Conservation (phyloP, 92 coral and sea anemone species). For the Nematostella vectensis region DNA sequence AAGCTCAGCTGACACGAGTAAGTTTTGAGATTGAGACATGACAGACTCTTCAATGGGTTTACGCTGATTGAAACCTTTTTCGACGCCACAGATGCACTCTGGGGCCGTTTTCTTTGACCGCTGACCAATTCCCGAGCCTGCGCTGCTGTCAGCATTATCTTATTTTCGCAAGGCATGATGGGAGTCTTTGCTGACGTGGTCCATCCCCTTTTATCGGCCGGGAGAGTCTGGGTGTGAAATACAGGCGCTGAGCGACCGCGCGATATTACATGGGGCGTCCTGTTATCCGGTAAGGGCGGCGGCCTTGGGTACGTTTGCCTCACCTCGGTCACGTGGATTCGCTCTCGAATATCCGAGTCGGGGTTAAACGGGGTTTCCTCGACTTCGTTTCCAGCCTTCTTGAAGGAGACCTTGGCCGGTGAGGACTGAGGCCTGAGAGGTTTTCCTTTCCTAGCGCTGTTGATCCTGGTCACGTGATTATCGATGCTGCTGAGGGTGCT, state of each 20-base stretch:
- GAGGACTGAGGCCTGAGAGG: constrained; percentile 85
- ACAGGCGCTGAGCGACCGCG: constrained; percentile 88
- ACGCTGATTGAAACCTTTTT: constrained; percentile 40
- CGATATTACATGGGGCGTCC: constrained; percentile 43
- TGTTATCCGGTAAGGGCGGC: constrained; percentile 53
- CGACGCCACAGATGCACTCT: constrained; percentile 65
- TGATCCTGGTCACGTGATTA: constrained; percentile 71
- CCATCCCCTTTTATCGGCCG: constrained; percentile 81
- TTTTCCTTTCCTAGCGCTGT: constrained; percentile 42
- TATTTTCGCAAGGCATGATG: constrained; percentile 54
- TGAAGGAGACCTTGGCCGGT: constrained; percentile 53
- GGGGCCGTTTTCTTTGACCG: constrained; percentile 56
- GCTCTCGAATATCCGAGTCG: constrained; percentile 34
- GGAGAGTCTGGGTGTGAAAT: constrained; percentile 57
- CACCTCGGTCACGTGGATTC: constrained; percentile 44
- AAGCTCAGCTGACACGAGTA: constrained; percentile 59
- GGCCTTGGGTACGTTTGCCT: constrained; percentile 48
- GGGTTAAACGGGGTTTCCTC: constrained; percentile 34
- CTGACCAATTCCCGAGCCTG: constrained; percentile 59
- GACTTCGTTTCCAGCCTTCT: constrained; percentile 25
- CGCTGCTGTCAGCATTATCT: constrained; percentile 69
- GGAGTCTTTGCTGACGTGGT: constrained; percentile 69
- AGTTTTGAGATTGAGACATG: constrained; percentile 77
- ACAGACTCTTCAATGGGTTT: constrained; percentile 65
- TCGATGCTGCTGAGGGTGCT: constrained; percentile 72